Percentiles rank a stretch among this genome's conserved stretches.
These are phyloP conservation scores for Grammomys dolichurus DNA, from an alignment of 2,113 vertebrate genomes.

Conservation along the genomic window DNA sequence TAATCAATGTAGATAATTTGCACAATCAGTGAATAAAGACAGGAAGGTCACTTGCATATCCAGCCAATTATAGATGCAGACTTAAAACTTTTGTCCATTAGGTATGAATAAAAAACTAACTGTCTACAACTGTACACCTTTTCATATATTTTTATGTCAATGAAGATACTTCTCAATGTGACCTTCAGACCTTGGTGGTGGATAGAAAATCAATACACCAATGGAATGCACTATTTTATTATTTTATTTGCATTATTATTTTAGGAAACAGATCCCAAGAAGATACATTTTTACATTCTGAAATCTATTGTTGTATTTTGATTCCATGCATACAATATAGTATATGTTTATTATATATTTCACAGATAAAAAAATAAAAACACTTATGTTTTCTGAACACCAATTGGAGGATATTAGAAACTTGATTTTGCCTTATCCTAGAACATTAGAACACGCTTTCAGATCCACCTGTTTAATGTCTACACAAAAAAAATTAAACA, in stretches of 20 bases:
- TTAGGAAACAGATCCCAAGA: background rate
- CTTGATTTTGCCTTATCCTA: background rate
- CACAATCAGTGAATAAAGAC: background rate
- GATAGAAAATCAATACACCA: background rate
- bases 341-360: background rate
- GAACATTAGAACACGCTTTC: background rate
- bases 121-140: too few species aligned
- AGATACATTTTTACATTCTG: background rate
- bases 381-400: background rate
- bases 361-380: background rate
- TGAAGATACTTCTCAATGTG: background rate
- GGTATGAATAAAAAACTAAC: background rate
- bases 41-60: background rate
- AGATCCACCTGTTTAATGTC: background rate
- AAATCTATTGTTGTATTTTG: background rate
- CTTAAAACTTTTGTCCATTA: background rate
- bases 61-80: background rate
- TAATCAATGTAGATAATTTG: background rate
- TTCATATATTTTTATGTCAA: background rate
- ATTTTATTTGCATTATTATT: background rate
- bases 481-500: background rate
- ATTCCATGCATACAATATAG: background rate
- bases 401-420: background rate
- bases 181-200: background rate
- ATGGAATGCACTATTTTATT: background rate